Evolutionary conservation across 2,113 vertebrate genomes (phyloP).

Genomic region (Leuciscus idus): DNA sequence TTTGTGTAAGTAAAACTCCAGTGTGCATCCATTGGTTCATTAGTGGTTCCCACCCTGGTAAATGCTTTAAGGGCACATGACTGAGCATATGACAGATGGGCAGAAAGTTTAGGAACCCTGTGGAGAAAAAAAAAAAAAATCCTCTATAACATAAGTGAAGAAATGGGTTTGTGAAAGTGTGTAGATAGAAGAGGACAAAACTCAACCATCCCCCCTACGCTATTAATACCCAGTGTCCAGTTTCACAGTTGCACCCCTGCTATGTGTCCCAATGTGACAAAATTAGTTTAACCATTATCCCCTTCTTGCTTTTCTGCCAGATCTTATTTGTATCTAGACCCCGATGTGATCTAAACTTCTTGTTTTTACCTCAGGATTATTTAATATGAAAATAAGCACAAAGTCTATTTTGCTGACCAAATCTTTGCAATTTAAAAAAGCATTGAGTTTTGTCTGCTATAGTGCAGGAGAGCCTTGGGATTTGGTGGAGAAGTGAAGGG

Average conservation of each 20-base stretch:
- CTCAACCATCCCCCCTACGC: slow-evolving; percentile 48
- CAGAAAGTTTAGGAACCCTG: slow-evolving; percentile 7
- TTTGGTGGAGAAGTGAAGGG: slow-evolving; percentile 3
- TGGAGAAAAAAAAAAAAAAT: neutral
- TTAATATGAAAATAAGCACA: neutral
- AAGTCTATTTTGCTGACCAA: no score
- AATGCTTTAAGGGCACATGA: slow-evolving; percentile 30
- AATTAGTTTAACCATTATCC: slow-evolving; percentile 61
- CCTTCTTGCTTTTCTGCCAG: neutral
- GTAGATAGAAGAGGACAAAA: slow-evolving; percentile 7
- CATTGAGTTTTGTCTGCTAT: neutral
- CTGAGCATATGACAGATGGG: neutral
- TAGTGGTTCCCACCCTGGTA: neutral
- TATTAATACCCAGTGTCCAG: slow-evolving; percentile 57
- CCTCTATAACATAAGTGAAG: neutral
- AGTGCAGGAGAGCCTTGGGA: neutral
- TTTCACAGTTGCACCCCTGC: slow-evolving; percentile 66
- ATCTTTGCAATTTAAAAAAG: neutral
- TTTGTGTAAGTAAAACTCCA: neutral
- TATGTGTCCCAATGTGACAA: slow-evolving; percentile 52
- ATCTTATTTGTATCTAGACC: neutral
- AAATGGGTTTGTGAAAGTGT: neutral
- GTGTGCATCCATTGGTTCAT: neutral
- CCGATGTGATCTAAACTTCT: neutral
- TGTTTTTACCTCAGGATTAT: neutral